Percentiles rank a stretch among this genome's conserved stretches.
Conservation (phyloP, 2,113 vertebrate species). For the Labrus mixtus region DNA sequence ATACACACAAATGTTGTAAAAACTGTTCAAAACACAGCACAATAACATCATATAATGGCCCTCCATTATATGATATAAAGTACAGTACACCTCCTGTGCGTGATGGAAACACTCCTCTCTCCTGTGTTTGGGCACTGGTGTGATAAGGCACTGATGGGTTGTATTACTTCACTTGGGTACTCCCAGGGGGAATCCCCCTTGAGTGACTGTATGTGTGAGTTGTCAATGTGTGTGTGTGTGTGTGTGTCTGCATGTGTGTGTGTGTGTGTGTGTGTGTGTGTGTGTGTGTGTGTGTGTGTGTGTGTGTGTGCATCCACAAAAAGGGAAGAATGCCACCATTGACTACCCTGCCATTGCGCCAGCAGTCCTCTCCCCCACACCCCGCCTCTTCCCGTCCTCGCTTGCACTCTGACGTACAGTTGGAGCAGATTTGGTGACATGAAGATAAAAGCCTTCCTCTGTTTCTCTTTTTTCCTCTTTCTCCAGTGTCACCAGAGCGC, state of each 20-base stretch:
- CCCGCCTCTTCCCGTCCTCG: constrained; percentile 62
- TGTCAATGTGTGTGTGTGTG: constrained; percentile 18
- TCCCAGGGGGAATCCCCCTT: constrained; percentile 78
- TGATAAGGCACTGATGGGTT: constrained; percentile 79
- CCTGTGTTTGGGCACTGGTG: constrained; percentile 81
- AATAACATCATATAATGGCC: constrained; percentile 50
- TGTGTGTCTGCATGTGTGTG: constrained; percentile 36
- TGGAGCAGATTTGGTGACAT: constrained; percentile 82
- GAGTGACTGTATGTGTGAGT: constrained; percentile 29
- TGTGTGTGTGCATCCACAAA: constrained; percentile 49
- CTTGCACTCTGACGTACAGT: constrained; percentile 83
- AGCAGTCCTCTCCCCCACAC: constrained; percentile 69
- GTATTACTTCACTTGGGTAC: constrained; percentile 74
- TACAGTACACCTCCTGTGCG: constrained; percentile 60
- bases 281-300: constrained; percentile 21
- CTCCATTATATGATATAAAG: constrained; percentile 56
- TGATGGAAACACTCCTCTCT: constrained; percentile 65
- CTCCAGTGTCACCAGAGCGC: constrained; percentile 80
- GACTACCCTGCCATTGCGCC: constrained; percentile 71
- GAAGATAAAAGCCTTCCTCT: constrained; percentile 84
- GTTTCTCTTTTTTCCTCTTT: constrained; percentile 77
- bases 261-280: constrained; percentile 33
- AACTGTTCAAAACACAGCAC: constrained; percentile 34
- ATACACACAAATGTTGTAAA: constrained; percentile 1
- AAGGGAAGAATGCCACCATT: constrained; percentile 81